A percentile compares a stretch with the other conserved stretches of the same genome.
These are phyloP conservation scores for Stenoptilia bipunctidactyla DNA, from an alignment of 2,888 invertebrate genomes.

Conservation along the genomic window DNA sequence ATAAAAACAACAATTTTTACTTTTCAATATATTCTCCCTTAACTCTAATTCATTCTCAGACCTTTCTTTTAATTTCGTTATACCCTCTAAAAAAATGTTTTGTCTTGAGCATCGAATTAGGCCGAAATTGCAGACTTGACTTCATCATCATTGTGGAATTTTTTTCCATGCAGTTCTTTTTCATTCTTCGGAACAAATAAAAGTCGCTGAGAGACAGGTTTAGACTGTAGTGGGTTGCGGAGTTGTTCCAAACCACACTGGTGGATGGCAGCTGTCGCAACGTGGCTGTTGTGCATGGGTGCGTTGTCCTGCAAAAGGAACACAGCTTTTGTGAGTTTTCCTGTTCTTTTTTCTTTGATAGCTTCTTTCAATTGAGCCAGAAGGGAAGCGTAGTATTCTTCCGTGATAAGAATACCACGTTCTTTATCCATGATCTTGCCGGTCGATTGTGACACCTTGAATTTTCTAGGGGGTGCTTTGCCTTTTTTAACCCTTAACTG, in stretches of 20 bases:
- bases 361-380: neutral
- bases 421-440: conserved; percentile 54
- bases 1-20: conserved; percentile 4
- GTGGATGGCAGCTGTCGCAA: conserved; percentile 2
- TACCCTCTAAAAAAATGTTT: no score
- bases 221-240: conserved; percentile 8
- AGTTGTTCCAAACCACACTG: conserved; percentile 7
- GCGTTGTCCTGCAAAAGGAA: neutral
- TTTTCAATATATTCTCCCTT: conserved; percentile 6
- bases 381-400: neutral
- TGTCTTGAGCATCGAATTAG: conserved; percentile 2
- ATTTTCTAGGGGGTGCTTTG: conserved; percentile 14
- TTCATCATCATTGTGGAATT: neutral
- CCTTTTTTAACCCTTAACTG: conserved; percentile 13
- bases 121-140: conserved; percentile 3
- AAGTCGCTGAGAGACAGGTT: conserved; percentile 6
- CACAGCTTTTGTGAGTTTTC: neutral
- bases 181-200: conserved; percentile 6
- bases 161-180: neutral
- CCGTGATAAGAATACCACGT: neutral
- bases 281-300: neutral
- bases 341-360: neutral
- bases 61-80: conserved; percentile 5
- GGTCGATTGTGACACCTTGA: conserved; percentile 15
- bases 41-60: conserved; percentile 5